Percentiles rank a stretch among this genome's conserved stretches.
phyloP scores from a whole-genome alignment of 2,113 vertebrate species.

The Campylorhamphus procurvoides region DNA sequence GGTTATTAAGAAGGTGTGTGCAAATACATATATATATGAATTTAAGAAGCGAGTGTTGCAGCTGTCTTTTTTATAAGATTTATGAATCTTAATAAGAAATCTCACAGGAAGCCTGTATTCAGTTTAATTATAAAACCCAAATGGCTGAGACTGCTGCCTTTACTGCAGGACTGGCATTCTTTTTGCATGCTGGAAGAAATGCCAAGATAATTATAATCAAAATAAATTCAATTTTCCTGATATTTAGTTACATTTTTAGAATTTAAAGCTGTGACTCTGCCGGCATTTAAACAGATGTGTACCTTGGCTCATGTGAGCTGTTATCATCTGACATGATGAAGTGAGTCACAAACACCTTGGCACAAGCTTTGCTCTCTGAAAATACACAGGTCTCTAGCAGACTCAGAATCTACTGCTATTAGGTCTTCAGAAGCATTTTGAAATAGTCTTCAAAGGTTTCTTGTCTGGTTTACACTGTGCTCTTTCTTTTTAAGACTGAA shows the following conservation, averaged over 20 bases:
- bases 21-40: not conserved
- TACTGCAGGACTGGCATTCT: not conserved
- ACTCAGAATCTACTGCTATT: not conserved
- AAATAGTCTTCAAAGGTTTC: not conserved
- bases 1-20: not conserved
- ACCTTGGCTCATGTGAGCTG: not conserved
- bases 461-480: not conserved
- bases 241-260: slow-evolving; percentile 8
- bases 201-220: not conserved
- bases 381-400: not conserved
- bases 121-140: not conserved
- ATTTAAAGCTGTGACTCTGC: not conserved
- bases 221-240: not conserved
- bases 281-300: not conserved
- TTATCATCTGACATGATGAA: not conserved
- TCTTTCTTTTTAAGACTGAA: not conserved
- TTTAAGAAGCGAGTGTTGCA: not conserved
- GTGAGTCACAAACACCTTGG: not conserved
- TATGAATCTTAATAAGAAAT: not conserved
- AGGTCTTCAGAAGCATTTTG: not conserved
- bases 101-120: not conserved
- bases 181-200: not conserved
- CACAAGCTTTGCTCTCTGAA: not conserved
- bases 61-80: not conserved
- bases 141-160: not conserved